phyloP scores from a whole-genome alignment of 2,113 vertebrate genomes.

The Euleptes europaea region DNA sequence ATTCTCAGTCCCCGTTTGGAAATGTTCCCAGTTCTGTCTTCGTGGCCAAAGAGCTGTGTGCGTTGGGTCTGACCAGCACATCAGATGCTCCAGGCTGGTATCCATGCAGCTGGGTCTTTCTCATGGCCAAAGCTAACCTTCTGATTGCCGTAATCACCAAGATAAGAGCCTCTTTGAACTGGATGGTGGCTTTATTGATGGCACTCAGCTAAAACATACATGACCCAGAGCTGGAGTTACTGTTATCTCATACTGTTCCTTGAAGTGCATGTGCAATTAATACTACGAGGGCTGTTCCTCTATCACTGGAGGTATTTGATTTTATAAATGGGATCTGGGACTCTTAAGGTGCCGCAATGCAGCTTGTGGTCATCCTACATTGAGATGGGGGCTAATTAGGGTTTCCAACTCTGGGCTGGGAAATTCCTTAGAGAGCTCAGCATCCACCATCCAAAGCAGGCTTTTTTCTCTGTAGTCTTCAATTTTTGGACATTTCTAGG shows the following conservation, averaged over 20 bases:
- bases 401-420: too few relatives aligned
- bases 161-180: conserved; percentile 51
- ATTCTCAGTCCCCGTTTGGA: not conserved
- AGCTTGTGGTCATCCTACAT: not conserved
- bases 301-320: not conserved
- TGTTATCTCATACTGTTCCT: conserved; percentile 3
- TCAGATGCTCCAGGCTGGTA: conserved; percentile 12
- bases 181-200: conserved; percentile 9
- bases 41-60: not conserved
- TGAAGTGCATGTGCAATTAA: not conserved
- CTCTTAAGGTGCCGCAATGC: not conserved
- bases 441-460: too few relatives aligned
- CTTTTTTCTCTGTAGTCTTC: too few relatives aligned
- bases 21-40: not conserved
- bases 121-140: conserved; percentile 33
- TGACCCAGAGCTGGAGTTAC: not conserved
- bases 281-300: not conserved
- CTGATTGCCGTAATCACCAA: conserved; percentile 9
- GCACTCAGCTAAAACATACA: conserved; percentile 1
- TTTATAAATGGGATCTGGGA: not conserved
- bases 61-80: conserved; percentile 5
- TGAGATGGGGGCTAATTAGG: not conserved
- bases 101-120: conserved; percentile 55
- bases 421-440: too few relatives aligned
- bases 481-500: too few relatives aligned